These are phyloP conservation scores for Gephyroberyx darwinii DNA, from an alignment of 2,797 vertebrate genomes.

Conservation along the genomic window DNA sequence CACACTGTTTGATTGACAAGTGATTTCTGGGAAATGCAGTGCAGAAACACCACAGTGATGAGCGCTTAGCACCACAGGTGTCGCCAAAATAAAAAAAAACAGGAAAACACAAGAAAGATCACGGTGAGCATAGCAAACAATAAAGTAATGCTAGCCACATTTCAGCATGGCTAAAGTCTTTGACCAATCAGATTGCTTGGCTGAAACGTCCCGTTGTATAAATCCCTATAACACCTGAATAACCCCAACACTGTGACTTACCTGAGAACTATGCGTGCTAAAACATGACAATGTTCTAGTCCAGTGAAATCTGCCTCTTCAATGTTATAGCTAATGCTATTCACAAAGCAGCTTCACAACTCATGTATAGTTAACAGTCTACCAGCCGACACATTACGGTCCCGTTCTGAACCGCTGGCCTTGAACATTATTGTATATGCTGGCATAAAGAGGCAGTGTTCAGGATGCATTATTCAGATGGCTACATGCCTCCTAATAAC, in stretches of 20 bases:
- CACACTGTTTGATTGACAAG: no score
- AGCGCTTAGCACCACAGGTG: no score
- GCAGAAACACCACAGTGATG: background rate
- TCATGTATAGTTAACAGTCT: constrained; percentile 73
- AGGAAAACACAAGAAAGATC: no score
- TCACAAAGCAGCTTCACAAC: constrained; percentile 60
- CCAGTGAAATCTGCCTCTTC: constrained; percentile 28
- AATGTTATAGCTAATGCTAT: constrained; percentile 42
- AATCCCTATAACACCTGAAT: constrained; percentile 34
- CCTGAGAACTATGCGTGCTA: no score
- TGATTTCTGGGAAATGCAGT: no score
- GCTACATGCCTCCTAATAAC: constrained; percentile 61
- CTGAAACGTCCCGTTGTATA: constrained; percentile 34
- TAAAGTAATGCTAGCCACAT: background rate
- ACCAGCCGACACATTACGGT: constrained; percentile 34
- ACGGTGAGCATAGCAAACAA: background rate
- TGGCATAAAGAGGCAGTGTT: constrained; percentile 41
- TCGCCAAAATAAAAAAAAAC: no score
- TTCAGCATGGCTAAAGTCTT: no score
- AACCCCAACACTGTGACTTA: background rate
- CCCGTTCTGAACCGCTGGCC: constrained; percentile 37
- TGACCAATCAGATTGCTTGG: background rate
- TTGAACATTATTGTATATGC: constrained; percentile 47
- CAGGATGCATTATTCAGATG: constrained; percentile 73
- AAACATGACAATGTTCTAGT: constrained; percentile 10